A percentile compares a stretch with the other conserved stretches of the same genome.
These are phyloP conservation scores for Campoplex capitator DNA, from an alignment of 2,888 invertebrate species.

Conservation along the genomic window DNA sequence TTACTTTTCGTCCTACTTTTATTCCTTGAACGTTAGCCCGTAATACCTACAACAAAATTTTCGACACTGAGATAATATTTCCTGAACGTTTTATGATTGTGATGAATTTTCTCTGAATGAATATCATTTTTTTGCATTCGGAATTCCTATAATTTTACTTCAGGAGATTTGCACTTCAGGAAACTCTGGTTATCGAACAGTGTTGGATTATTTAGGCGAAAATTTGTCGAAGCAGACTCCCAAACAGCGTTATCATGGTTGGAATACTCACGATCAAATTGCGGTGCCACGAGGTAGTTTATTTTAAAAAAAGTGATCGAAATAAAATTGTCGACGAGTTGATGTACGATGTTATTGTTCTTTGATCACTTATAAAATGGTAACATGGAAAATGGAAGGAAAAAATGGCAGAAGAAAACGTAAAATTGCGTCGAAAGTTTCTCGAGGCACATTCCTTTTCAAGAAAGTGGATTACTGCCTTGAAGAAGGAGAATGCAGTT, in stretches of 20 bases:
- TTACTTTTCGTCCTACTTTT: neutral
- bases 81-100: no score
- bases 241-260: neutral
- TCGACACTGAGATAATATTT: no score
- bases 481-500: slow-evolving; percentile 19
- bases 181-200: no score
- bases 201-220: neutral
- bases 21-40: neutral
- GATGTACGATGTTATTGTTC: neutral
- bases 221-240: neutral
- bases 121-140: no score
- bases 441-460: neutral
- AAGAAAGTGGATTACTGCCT: slow-evolving; percentile 51
- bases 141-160: no score
- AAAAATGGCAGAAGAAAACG: neutral
- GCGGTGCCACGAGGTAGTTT: no score
- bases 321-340: neutral
- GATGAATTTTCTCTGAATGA: no score
- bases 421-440: neutral
- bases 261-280: neutral
- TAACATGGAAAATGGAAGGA: neutral
- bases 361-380: neutral
- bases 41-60: no score
- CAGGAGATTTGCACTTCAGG: no score
- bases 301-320: neutral